Base-by-base conservation (phyloP, 2,888 invertebrate genomes). In the Drosophila nigricruria region DNA sequence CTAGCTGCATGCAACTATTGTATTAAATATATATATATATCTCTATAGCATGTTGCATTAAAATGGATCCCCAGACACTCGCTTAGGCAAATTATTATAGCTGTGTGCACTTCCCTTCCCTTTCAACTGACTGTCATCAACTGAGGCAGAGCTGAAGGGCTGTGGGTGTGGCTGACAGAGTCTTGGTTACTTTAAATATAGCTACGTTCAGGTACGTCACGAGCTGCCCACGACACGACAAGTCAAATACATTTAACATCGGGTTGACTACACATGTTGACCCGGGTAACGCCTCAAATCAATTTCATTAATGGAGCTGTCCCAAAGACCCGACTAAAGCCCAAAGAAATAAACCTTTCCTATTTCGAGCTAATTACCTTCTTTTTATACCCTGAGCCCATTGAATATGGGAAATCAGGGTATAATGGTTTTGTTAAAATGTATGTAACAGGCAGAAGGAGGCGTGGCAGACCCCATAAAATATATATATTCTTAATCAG, bases 351-450 rank as follows among this genome's bases (percentile, higher is more conserved):
- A 32, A 79, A 56, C 60, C 59, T 69, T 81, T 65, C 47, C 20
- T 42, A 20, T 68, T 70, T 73, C 53, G 50, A 49, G 42, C 58
- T 81, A 82, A 88, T 82, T 82, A 75, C 82, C 56, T 81, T 71
- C 42, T 34, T 34, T 53, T 25, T 30, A n/a, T n/a, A n/a, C n/a
- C n/a, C n/a, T n/a, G n/a, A n/a, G n/a, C n/a, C n/a, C n/a, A n/a
- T n/a, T n/a, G n/a, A n/a, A n/a, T n/a, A n/a, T n/a, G n/a, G n/a
- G n/a, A n/a, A n/a, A n/a, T n/a, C n/a, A n/a, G n/a, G n/a, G n/a
- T n/a, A n/a, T n/a, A n/a, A n/a, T n/a, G n/a, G n/a, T n/a, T n/a
- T n/a, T n/a, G n/a, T n/a, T n/a, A n/a, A n/a, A n/a, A n/a, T n/a
- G n/a, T n/a, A n/a, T n/a, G n/a, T n/a, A n/a, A n/a, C n/a, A n/a